Evolutionary conservation across 2,797 vertebrate genomes (phyloP), one percentile per base, ranked within the genome.

Genomic region (Periophthalmus magnuspinnatus): DNA sequence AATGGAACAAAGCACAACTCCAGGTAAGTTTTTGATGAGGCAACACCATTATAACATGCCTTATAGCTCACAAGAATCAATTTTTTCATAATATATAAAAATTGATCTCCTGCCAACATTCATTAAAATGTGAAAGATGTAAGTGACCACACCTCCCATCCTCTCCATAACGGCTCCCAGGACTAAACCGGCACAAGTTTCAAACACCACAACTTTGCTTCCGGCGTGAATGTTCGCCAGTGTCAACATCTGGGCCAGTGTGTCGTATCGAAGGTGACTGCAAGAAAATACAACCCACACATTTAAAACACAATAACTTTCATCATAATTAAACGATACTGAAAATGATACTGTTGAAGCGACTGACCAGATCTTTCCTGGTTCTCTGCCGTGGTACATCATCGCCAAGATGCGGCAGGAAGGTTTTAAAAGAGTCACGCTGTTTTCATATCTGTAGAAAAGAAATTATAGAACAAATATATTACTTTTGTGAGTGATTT

Each of bases 341-440:
- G 11, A 24, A 2, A 0, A 11, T 16, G 13, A 48, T 7, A 48
- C 17, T 48, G 19, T n/a, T 50, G 5, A 54, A 54, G 48, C 34
- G 65, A 84, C 95, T 90, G 92, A 99, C 98, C 96, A 98, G 82
- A 99, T 96, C 93, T 99, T 99, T 54, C 95, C 96, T 57, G 97
- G 98, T 82, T 99, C 97, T 79, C 97, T 93, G 80, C 96, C 95
- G 59, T 98, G 96, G 85, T 99, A 99, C 98, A 99, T 99, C 86
- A 96, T 91, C 22, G 98, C 96, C 77, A 99, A 90, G 87, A 97
- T 96, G 69, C 97, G 96, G 57, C 96, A 95, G 14, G 95, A 96
- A 0, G 97, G 98, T 65, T 94, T 98, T 55, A 99, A 89, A 75
- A 99, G 85, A 0, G 91, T 95, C 77, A 99, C 86, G 2, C 91